Percentiles rank a stretch among this genome's conserved stretches.
Evolutionary conservation across 2,888 invertebrate species (phyloP).

Genomic region (Microplitis manilae): DNA sequence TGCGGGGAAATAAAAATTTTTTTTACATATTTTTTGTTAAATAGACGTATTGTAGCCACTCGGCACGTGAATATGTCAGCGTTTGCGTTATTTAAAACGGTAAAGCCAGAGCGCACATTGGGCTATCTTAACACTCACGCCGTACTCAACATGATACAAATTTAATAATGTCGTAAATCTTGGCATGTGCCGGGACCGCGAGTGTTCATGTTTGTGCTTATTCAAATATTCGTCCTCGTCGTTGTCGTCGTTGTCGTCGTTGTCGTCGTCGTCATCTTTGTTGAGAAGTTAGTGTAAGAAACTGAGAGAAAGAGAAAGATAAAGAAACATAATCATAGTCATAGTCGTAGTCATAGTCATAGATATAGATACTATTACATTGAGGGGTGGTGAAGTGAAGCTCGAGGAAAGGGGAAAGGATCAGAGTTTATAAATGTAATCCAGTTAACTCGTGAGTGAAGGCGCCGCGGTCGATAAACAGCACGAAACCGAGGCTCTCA

Average conservation of each 20-base stretch:
- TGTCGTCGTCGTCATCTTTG: not conserved
- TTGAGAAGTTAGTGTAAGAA: not conserved
- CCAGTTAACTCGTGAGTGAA: slow-evolving; percentile 55
- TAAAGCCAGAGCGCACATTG: slow-evolving; percentile 1
- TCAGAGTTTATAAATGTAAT: slow-evolving; percentile 53
- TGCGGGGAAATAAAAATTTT: not conserved
- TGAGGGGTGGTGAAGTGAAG: not conserved
- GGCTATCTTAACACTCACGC: slow-evolving; percentile 42
- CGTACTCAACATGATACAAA: slow-evolving; percentile 47
- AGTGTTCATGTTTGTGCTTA: slow-evolving; percentile 37
- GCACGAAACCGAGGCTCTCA: slow-evolving; percentile 54
- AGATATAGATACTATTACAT: not conserved
- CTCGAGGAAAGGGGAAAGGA: slow-evolving; percentile 8
- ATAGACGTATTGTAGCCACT: not conserved
- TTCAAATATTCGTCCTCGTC: slow-evolving; percentile 41
- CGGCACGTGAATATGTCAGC: slow-evolving; percentile 22
- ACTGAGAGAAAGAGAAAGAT: slow-evolving; percentile 8
- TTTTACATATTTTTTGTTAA: not conserved
- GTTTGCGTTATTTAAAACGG: slow-evolving; percentile 1
- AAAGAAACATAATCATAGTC: not conserved
- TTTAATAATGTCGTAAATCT: slow-evolving; percentile 50
- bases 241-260: not conserved
- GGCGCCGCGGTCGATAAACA: slow-evolving; percentile 55
- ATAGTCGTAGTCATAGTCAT: not conserved
- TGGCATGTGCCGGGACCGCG: slow-evolving; percentile 36